Percentiles rank a stretch among this genome's conserved stretches.
Evolutionary conservation across 2,888 invertebrate species (phyloP).

Genomic region (Oxystoma pomonae): DNA sequence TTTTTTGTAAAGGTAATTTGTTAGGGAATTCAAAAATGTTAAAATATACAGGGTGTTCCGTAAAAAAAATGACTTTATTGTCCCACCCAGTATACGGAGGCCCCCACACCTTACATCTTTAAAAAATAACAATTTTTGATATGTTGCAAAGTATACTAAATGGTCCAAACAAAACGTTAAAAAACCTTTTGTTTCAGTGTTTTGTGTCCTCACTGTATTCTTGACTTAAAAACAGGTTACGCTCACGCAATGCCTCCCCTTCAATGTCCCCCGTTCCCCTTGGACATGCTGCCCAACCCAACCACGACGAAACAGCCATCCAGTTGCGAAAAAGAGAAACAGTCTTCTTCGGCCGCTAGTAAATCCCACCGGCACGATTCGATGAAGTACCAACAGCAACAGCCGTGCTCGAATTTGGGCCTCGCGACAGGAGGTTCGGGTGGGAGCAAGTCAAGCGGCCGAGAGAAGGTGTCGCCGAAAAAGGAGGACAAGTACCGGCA

Average conservation of each 20-base stretch:
- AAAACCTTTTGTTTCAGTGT: no score
- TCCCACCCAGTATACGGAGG: no score
- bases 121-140: no score
- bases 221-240: no score
- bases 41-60: no score
- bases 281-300: constrained; percentile 43
- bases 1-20: no score
- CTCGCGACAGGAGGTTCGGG: constrained; percentile 1
- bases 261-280: constrained; percentile 38
- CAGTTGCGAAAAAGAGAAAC: constrained; percentile 40
- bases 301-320: constrained; percentile 24
- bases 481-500: constrained; percentile 34
- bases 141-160: no score
- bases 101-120: no score
- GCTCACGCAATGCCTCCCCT: constrained; percentile 40
- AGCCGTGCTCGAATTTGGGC: constrained; percentile 24
- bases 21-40: no score
- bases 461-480: constrained; percentile 33
- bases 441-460: not conserved
- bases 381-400: constrained; percentile 23
- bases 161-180: no score
- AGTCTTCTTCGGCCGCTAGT: constrained; percentile 5
- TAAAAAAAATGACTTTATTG: no score
- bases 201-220: no score
- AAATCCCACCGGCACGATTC: constrained; percentile 42